Base-by-base conservation (phyloP, 2,888 invertebrate genomes). In the Diarsia mendica region DNA sequence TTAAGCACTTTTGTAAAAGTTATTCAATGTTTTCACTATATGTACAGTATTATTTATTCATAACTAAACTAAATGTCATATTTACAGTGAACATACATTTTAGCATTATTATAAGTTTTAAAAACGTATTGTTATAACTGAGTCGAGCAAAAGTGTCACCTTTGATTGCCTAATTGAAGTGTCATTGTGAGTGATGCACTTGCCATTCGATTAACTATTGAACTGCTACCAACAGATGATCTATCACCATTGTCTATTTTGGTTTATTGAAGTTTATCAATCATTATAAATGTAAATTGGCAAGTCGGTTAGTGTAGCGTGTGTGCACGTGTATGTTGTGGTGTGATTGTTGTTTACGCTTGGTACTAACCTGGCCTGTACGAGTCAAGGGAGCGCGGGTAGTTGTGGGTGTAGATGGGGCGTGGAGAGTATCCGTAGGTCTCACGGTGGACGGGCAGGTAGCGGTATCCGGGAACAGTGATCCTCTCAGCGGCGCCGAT, bases 371-470 rank as follows among this genome's bases (percentile, higher is more conserved):
- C 98, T 97, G 98, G 98, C 97, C 98, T 97, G 97, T 98, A 98
- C 97, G 97, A 97, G 93, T 98, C 98, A 94, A 98, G 95, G 83
- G 97, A 97, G 93, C 97, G 97, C 93, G 97, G 97, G 97, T 98
- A 98, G 97, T 98, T 98, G 97, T 98, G 98, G 91, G 98, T 97
- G 95, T 98, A 98, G 97, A 98, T 98, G 93, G 98, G 97, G 95
- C 98, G 97, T 89, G 98, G 98, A 89, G 98, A 98, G 96, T 98
- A 98, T 85, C 98, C 98, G 96, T 98, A 98, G 92, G 97, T 98
- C 94, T 98, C 98, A 93, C 98, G 98, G 96, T 98, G 98, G 90
- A 99, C 98, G 89, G 98, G 98, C 95, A 98, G 97, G 97, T 98
- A 98, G 96, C 98, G 98, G 97, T 98, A 98, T 91, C 98, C 98